A percentile compares a stretch with the other conserved stretches of the same genome.
Conservation (phyloP, 1,140 invertebrate species). For the Ruditapes philippinarum region DNA sequence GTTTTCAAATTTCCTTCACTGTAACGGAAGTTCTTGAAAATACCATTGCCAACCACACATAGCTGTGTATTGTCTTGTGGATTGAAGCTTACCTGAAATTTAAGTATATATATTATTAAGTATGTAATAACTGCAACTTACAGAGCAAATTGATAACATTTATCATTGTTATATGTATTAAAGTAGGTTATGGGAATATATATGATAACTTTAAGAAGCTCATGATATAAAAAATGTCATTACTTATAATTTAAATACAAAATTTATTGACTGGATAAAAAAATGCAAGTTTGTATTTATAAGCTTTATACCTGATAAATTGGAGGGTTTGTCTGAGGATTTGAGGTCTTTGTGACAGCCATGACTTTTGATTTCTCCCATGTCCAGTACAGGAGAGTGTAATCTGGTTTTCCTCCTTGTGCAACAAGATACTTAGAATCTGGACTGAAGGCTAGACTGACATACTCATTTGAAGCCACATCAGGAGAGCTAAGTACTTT, state of each 20-base stretch:
- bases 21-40: constrained; percentile 92
- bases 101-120: background rate
- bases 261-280: background rate
- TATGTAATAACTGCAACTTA: no score
- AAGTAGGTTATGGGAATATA: no score
- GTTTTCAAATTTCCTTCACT: constrained; percentile 93
- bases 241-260: no score
- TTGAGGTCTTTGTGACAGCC: constrained; percentile 90
- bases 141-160: no score
- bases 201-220: no score
- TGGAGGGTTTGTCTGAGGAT: constrained; percentile 84
- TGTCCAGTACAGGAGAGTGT: constrained; percentile 93
- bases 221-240: no score
- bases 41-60: constrained; percentile 91
- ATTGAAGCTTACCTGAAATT: constrained; percentile 90
- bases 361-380: constrained; percentile 95
- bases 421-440: constrained; percentile 93
- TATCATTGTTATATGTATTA: no score
- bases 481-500: constrained; percentile 86
- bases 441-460: constrained; percentile 92
- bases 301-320: constrained; percentile 85
- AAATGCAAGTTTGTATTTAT: background rate
- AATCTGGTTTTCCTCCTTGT: constrained; percentile 93
- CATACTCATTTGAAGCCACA: constrained; percentile 88
- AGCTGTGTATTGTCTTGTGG: constrained; percentile 92